Conservation (phyloP, 2,797 vertebrate genomes). For the Eutrigla gurnardus region DNA sequence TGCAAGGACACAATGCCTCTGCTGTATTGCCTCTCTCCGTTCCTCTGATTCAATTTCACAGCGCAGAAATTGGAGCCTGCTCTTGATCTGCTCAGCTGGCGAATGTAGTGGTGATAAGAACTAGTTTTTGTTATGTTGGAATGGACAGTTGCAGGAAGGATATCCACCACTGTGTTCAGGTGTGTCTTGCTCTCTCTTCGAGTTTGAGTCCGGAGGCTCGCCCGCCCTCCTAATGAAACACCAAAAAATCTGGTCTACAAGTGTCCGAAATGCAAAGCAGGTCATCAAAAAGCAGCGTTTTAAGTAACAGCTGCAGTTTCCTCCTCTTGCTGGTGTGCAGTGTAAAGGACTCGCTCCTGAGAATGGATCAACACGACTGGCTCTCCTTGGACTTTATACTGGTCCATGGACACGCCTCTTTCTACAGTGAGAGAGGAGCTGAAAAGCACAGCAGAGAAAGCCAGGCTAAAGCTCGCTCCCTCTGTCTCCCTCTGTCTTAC, state of each 20-base stretch:
- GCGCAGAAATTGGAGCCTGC: conserved; percentile 65
- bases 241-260: conserved; percentile 62
- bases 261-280: conserved; percentile 63
- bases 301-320: conserved; percentile 61
- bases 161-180: conserved; percentile 62
- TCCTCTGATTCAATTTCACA: conserved; percentile 72
- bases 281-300: conserved; percentile 58
- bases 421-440: conserved; percentile 77
- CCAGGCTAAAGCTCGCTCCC: conserved; percentile 73
- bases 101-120: conserved; percentile 51
- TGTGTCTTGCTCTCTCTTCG: conserved; percentile 52
- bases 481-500: conserved; percentile 58
- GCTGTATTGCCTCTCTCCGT: conserved; percentile 67
- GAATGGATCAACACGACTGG: conserved; percentile 76
- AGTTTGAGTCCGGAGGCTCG: conserved; percentile 44
- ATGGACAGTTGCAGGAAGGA: conserved; percentile 49
- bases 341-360: conserved; percentile 71
- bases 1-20: conserved; percentile 69
- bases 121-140: conserved; percentile 58
- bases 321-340: conserved; percentile 66
- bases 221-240: conserved; percentile 34
- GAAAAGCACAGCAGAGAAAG: conserved; percentile 79
- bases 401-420: conserved; percentile 83
- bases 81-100: conserved; percentile 57
- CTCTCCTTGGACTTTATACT: conserved; percentile 85